A percentile compares a stretch with the other conserved stretches of the same genome.
phyloP scores from a whole-genome alignment of 1,140 invertebrate genomes.

The Papilio glaucus region DNA sequence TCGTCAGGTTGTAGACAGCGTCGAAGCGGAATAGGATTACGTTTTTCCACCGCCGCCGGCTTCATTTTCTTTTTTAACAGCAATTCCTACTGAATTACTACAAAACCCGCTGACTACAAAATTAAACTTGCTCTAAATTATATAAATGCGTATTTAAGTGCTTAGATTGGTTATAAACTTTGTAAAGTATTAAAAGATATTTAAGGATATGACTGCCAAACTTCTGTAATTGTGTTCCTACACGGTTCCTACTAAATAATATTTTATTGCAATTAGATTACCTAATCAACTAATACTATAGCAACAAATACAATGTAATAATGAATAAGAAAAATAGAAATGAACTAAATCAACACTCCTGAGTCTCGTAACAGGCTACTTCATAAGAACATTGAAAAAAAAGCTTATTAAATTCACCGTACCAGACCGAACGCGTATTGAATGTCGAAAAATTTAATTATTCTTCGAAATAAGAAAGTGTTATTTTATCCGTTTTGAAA shows the following conservation, averaged over 20 bases:
- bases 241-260: too few species aligned
- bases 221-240: too few species aligned
- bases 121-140: neutral
- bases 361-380: too few species aligned
- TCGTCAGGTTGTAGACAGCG: conserved; percentile 2
- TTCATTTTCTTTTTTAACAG: neutral
- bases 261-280: too few species aligned
- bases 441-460: neutral
- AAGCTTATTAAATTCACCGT: neutral
- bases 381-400: too few species aligned
- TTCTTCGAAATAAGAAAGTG: neutral
- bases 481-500: conserved; percentile 11
- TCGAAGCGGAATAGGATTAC: conserved; percentile 3
- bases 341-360: too few species aligned
- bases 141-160: neutral
- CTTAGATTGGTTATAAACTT: neutral
- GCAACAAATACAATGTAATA: too few species aligned
- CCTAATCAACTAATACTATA: too few species aligned
- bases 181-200: neutral
- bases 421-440: neutral
- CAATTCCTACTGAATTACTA: neutral
- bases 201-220: too few species aligned
- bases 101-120: neutral
- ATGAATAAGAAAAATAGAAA: too few species aligned
- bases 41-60: neutral